Conservation (phyloP, 2,113 vertebrate species). For the Nothobranchius furzeri region DNA sequence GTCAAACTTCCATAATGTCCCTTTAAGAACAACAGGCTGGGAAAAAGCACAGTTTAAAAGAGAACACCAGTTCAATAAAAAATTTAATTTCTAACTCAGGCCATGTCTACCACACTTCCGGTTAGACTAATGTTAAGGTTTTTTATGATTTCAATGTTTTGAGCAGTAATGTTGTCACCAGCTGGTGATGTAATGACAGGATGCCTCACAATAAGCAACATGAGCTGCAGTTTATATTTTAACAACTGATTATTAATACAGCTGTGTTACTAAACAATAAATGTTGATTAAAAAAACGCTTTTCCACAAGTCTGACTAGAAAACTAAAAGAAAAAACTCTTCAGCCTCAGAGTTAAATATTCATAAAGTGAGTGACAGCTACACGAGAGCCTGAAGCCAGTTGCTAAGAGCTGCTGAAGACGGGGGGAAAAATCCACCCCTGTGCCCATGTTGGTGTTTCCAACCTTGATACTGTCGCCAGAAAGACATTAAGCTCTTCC, state of each 20-base stretch:
- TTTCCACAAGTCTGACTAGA: background rate
- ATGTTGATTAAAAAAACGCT: background rate
- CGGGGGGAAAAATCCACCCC: conserved; percentile 1
- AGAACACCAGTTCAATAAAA: too few relatives aligned
- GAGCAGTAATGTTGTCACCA: conserved; percentile 24
- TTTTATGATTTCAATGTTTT: too few relatives aligned
- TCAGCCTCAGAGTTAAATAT: conserved; percentile 5
- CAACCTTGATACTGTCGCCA: conserved; percentile 28
- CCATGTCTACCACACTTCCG: too few relatives aligned
- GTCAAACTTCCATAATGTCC: too few relatives aligned
- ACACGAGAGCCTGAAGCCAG: conserved; percentile 19
- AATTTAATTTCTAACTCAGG: too few relatives aligned
- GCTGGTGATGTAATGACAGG: conserved; percentile 36
- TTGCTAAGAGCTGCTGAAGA: conserved; percentile 30
- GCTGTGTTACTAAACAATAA: background rate
- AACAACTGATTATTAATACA: conserved; percentile 19
- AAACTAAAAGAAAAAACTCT: conserved; percentile 8
- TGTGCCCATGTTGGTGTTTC: conserved; percentile 31
- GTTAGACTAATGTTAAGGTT: too few relatives aligned
- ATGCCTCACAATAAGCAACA: conserved; percentile 31
- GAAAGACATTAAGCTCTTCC: conserved; percentile 30
- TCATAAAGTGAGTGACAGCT: conserved; percentile 8
- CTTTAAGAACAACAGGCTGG: too few relatives aligned
- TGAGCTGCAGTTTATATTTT: conserved; percentile 34
- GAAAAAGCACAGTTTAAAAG: too few relatives aligned